Base-by-base conservation (phyloP, 2,888 invertebrate genomes). In the Metacarcinus magister region DNA sequence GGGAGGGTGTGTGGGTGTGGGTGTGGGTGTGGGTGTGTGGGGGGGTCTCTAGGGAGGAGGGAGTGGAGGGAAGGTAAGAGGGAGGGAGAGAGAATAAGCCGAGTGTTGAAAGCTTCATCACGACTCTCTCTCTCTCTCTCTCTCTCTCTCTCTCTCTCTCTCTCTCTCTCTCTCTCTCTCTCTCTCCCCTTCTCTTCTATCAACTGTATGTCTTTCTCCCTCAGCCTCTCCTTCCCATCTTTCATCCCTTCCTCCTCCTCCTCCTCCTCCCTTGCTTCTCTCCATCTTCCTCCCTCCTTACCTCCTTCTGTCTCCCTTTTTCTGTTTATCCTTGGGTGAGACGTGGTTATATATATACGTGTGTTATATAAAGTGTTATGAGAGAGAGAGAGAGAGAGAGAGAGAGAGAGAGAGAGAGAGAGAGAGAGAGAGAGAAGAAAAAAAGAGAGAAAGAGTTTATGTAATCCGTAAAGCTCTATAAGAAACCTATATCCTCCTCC, bases 321-420 rank as follows among this genome's bases (percentile, higher is more conserved):
- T 1, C 5, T 1, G 2, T 10, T 10, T 32, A 1, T 32, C 10
- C 10, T 8, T 32, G n/a, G n/a, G n/a, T n/a, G n/a, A n/a, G n/a
- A n/a, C n/a, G n/a, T n/a, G n/a, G n/a, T n/a, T n/a, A n/a, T n/a
- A n/a, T n/a, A n/a, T n/a, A n/a, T n/a, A n/a, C n/a, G n/a, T 48
- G 67, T 3, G 13, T 67, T 67, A 19, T 16, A 23, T 19, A 19
- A 23, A 67, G 67, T 16, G 67, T 3, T 10, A 67, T 19, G 19
- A 67, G 19, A 67, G 67, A 7, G 67, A 67, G 67, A 67, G 67
- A 67, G 67, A 67, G 67, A 67, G 67, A 67, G 89, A 89, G 89
- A 89, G 89, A 89, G 89, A 87, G 89, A 89, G 89, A 89, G 89
- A 89, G 89, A 89, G 89, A 89, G 89, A 89, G 89, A 89, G 89